Conservation (phyloP, 2,113 vertebrate genomes). For the Rhinichthys klamathensis region DNA sequence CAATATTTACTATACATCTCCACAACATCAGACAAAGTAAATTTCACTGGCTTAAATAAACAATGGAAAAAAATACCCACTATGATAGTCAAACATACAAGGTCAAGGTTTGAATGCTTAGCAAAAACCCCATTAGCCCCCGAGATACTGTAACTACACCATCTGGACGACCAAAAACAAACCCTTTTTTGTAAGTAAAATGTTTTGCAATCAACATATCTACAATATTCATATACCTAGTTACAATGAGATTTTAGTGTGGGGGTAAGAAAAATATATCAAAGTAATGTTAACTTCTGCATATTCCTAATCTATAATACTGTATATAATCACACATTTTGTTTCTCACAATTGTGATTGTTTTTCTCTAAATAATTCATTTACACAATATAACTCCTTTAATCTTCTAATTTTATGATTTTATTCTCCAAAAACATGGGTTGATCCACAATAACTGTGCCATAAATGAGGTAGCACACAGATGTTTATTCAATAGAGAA, state of each 20-base stretch:
- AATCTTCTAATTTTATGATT: too few relatives aligned
- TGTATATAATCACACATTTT: too few relatives aligned
- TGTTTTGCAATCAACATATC: too few relatives aligned
- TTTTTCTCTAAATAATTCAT: too few relatives aligned
- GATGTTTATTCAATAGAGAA: constrained; percentile 15
- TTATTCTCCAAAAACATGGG: too few relatives aligned
- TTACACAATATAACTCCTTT: too few relatives aligned
- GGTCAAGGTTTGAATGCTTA: background rate
- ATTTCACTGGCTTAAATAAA: background rate
- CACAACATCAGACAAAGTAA: background rate
- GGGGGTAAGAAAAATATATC: background rate
- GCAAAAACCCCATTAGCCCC: background rate
- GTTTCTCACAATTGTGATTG: too few relatives aligned
- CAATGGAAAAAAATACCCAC: background rate
- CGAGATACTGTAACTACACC: background rate
- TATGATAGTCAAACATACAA: background rate
- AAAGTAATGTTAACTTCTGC: background rate
- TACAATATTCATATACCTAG: too few relatives aligned
- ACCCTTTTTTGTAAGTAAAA: background rate
- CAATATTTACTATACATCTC: background rate
- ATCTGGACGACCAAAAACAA: background rate
- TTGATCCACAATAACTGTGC: constrained; percentile 19
- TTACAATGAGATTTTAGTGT: too few relatives aligned
- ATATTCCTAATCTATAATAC: too few relatives aligned
- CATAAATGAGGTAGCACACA: background rate